phyloP scores from a whole-genome alignment of 37 sponge, comb jelly and placozoan species.

The Eunapius fragilis region DNA sequence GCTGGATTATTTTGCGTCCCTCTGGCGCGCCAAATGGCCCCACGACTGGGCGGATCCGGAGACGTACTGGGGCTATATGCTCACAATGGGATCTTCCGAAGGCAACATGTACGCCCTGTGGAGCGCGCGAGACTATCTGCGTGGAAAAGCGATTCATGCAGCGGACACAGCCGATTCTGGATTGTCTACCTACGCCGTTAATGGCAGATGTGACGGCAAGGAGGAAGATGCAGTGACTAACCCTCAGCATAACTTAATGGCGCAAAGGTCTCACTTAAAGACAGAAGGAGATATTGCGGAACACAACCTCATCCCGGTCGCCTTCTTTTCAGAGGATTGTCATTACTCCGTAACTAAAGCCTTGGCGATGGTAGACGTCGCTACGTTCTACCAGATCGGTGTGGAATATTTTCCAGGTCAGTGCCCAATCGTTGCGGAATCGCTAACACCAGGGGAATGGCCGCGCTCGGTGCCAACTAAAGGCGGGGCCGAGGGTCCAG shows the following conservation, averaged over 20 bases:
- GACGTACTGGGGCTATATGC: slow-evolving; percentile 41
- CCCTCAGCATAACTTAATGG: background rate
- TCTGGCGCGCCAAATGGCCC: slow-evolving; percentile 40
- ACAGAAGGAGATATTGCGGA: background rate
- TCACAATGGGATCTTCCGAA: slow-evolving; percentile 44
- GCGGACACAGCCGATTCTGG: background rate
- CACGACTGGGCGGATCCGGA: slow-evolving; percentile 21
- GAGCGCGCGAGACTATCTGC: slow-evolving; percentile 34
- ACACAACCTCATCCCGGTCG: slow-evolving; percentile 5
- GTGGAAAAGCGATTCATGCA: background rate
- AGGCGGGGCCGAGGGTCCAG: background rate
- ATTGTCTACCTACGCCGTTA: background rate
- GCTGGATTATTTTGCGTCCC: slow-evolving; percentile 27
- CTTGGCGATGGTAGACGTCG: background rate
- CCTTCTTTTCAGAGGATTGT: slow-evolving; percentile 26
- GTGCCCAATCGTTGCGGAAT: slow-evolving; percentile 19
- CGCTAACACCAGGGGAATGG: background rate
- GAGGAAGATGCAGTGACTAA: too few relatives aligned
- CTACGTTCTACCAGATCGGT: slow-evolving; percentile 16
- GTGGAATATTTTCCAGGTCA: slow-evolving; percentile 4
- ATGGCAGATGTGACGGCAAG: background rate
- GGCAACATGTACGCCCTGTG: slow-evolving; percentile 29
- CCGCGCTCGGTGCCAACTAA: background rate
- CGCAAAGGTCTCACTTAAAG: too few relatives aligned
- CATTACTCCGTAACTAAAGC: slow-evolving; percentile 34